Conservation (phyloP, 2,888 invertebrate genomes). For the Heliconius ethilla region DNA sequence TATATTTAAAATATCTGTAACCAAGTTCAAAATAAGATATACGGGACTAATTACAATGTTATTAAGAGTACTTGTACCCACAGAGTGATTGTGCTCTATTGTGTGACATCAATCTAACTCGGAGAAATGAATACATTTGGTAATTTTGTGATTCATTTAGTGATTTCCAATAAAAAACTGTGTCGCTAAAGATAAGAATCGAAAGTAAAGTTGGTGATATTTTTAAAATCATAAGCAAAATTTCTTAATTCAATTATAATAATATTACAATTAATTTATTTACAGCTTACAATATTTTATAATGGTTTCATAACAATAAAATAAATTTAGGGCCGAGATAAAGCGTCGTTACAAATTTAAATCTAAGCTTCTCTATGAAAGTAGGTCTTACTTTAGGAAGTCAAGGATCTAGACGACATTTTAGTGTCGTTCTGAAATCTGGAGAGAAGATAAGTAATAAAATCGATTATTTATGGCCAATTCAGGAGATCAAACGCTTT, state of each 20-base stretch:
- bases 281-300: neutral
- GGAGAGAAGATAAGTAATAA: slow-evolving; percentile 62
- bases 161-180: too few species aligned
- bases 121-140: too few species aligned
- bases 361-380: slow-evolving; percentile 27
- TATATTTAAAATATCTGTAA: neutral
- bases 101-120: too few species aligned
- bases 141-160: too few species aligned
- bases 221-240: too few species aligned
- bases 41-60: too few species aligned
- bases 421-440: slow-evolving; percentile 41
- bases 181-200: too few species aligned
- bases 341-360: neutral
- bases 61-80: too few species aligned
- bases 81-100: too few species aligned
- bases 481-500: slow-evolving; percentile 59
- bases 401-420: slow-evolving; percentile 36
- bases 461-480: slow-evolving; percentile 61
- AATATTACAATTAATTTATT: neutral
- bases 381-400: slow-evolving; percentile 56
- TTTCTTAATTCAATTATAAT: too few species aligned
- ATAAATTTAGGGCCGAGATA: neutral
- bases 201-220: too few species aligned
- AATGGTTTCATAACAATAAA: neutral
- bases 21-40: too few species aligned